These are phyloP conservation scores for Marmota monax DNA, from an alignment of 2,113 vertebrate genomes.

Conservation along the genomic window DNA sequence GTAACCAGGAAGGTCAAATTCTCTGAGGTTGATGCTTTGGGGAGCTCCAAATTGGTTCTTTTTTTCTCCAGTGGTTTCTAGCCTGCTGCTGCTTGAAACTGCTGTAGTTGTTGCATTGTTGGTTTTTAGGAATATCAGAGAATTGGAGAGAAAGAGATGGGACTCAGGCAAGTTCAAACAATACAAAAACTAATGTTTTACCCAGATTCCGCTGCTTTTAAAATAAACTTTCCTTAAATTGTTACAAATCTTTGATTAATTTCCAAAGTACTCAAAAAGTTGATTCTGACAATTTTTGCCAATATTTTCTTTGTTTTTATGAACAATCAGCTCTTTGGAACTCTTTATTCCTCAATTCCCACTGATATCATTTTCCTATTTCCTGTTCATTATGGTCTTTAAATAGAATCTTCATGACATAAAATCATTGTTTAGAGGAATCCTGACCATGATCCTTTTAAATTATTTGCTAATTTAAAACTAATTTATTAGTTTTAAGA, in stretches of 20 bases:
- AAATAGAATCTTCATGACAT: not conserved
- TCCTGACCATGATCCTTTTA: not conserved
- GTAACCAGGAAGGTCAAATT: not conserved
- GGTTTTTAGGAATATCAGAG: not conserved
- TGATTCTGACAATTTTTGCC: not conserved
- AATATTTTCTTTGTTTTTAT: not conserved
- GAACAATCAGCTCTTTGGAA: not conserved
- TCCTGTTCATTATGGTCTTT: not conserved
- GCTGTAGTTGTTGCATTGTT: not conserved
- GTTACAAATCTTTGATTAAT: not conserved
- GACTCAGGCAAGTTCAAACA: not conserved
- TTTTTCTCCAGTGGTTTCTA: not conserved
- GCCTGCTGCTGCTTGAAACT: not conserved
- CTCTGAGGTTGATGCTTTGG: not conserved
- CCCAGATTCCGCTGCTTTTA: not conserved
- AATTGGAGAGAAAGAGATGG: not conserved
- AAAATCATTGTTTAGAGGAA: constrained; percentile 7
- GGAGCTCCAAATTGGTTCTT: not conserved
- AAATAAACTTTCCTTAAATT: not conserved
- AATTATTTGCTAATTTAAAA: constrained; percentile 30
- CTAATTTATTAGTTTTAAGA: not conserved
- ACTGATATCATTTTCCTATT: not conserved
- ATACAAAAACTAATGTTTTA: not conserved
- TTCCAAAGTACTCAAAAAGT: not conserved
- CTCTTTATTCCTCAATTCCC: not conserved